Conservation (phyloP, 2,113 vertebrate genomes). For the Ceyx margarethae region DNA sequence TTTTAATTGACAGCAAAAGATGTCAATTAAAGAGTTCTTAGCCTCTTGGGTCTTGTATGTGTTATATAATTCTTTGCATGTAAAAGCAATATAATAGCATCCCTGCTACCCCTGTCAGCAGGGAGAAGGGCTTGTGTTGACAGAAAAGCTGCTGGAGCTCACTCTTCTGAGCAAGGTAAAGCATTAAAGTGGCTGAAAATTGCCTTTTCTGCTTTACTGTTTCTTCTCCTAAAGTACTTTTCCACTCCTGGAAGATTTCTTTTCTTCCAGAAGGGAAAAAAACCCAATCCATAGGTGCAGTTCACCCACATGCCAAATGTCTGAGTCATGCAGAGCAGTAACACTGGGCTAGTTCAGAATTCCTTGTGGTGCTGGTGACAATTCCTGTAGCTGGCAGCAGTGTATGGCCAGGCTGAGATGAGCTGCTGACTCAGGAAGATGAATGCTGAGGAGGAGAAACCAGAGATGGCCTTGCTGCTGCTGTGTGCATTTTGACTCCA, state of each 20-base stretch:
- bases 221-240: background rate
- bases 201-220: background rate
- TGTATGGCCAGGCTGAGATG: fast-evolving
- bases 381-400: background rate
- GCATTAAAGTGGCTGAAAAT: background rate
- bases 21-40: too few relatives aligned
- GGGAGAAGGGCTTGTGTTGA: background rate
- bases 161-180: background rate
- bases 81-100: background rate
- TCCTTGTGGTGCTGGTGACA: background rate
- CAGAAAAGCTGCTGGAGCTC: background rate
- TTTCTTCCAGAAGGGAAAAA: background rate
- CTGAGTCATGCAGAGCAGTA: background rate
- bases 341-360: background rate
- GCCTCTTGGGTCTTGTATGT: background rate
- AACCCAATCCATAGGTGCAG: background rate
- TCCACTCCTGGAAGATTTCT: background rate
- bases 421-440: background rate
- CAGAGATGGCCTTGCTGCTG: background rate
- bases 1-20: background rate
- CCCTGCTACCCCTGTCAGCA: background rate
- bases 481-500: background rate
- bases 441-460: background rate
- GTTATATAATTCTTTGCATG: fast-evolving
- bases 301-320: background rate